A percentile compares a stretch with the other conserved stretches of the same genome.
Conservation (phyloP, 2,888 invertebrate genomes). For the Molorchus minor region DNA sequence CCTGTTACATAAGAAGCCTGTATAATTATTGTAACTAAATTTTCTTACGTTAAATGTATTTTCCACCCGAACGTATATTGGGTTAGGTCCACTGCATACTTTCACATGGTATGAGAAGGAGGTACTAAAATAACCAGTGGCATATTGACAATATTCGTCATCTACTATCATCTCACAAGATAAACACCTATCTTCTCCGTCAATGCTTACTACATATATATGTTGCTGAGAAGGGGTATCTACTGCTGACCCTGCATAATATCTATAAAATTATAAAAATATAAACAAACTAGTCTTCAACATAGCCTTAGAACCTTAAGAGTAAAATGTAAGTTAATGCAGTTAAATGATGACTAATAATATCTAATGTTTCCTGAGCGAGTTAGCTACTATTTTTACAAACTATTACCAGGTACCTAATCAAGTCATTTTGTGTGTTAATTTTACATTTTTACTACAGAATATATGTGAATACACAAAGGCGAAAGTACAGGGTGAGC, state of each 20-base stretch:
- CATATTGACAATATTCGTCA: slow-evolving; percentile 68
- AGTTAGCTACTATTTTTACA: too few species aligned
- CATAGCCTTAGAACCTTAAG: too few species aligned
- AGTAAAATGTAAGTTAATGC: too few species aligned
- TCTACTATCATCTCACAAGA: slow-evolving; percentile 72
- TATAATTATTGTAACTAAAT: not conserved
- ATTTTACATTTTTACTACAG: too few species aligned
- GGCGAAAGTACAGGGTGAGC: too few species aligned
- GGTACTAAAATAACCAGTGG: slow-evolving; percentile 68
- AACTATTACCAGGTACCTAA: too few species aligned
- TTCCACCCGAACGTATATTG: slow-evolving; percentile 68
- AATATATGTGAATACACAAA: too few species aligned
- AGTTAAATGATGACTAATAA: too few species aligned
- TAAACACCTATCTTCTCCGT: slow-evolving; percentile 66
- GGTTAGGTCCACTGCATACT: slow-evolving; percentile 74
- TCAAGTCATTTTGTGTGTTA: too few species aligned
- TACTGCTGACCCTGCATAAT: slow-evolving; percentile 74
- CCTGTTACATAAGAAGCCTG: not conserved
- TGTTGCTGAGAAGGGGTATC: slow-evolving; percentile 76
- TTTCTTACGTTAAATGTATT: slow-evolving; percentile 50
- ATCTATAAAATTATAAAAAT: too few species aligned
- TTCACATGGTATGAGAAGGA: slow-evolving; percentile 73
- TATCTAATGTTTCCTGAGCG: too few species aligned
- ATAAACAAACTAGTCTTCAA: too few species aligned
- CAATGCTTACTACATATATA: slow-evolving; percentile 63